These are phyloP conservation scores for Paramuricea clavata DNA, from an alignment of 92 coral and sea anemone species.

Conservation along the genomic window DNA sequence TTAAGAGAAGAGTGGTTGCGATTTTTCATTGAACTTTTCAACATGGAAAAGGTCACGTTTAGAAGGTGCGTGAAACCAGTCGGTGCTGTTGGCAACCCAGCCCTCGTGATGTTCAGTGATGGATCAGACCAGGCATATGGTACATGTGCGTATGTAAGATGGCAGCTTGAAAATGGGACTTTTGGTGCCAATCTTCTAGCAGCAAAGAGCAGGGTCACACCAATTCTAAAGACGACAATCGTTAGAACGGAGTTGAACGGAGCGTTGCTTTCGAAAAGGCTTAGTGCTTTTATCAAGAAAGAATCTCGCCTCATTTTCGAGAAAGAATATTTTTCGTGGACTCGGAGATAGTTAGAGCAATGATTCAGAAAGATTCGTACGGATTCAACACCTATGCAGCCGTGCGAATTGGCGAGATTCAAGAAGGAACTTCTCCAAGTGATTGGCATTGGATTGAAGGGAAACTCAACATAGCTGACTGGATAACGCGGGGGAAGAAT, in stretches of 20 bases:
- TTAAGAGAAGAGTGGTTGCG: too few relatives aligned
- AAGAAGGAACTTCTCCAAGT: slow-evolving; percentile 42
- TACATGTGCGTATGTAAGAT: slow-evolving; percentile 68
- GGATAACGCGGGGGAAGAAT: slow-evolving; percentile 65
- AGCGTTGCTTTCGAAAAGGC: slow-evolving; percentile 53
- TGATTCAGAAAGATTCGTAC: slow-evolving; percentile 68
- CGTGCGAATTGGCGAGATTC: slow-evolving; percentile 72
- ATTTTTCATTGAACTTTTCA: too few relatives aligned
- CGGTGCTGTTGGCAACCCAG: too few relatives aligned
- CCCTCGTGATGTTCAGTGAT: too few relatives aligned
- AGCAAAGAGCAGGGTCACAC: slow-evolving; percentile 66
- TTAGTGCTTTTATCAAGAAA: slow-evolving; percentile 43
- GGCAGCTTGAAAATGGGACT: slow-evolving; percentile 49
- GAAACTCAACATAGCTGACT: slow-evolving; percentile 67
- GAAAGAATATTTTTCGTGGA: slow-evolving; percentile 56
- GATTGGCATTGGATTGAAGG: slow-evolving; percentile 73
- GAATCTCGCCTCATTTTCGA: slow-evolving; percentile 60
- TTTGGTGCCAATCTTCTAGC: slow-evolving; percentile 46
- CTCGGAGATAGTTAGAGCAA: slow-evolving; percentile 68
- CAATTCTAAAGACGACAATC: slow-evolving; percentile 62
- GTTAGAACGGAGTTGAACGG: slow-evolving; percentile 64
- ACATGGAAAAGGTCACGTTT: too few relatives aligned
- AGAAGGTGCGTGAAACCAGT: too few relatives aligned
- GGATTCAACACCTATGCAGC: slow-evolving; percentile 73
- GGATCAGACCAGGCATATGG: slow-evolving; percentile 70